These are phyloP conservation scores for Girardinus metallicus DNA, from an alignment of 2,797 vertebrate genomes.

Conservation along the genomic window DNA sequence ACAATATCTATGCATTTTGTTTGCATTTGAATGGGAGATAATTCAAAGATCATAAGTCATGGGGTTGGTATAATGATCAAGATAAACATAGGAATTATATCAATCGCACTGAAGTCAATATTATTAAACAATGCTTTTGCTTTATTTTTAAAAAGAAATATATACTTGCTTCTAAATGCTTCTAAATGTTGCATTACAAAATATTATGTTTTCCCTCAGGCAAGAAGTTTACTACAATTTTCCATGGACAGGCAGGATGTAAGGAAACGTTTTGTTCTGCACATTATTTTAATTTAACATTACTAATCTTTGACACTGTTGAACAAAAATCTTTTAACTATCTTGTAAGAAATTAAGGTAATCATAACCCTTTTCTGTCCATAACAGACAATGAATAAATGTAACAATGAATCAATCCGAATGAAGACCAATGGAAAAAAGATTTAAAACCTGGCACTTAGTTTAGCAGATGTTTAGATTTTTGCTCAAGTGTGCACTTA, in stretches of 20 bases:
- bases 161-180: too few relatives aligned
- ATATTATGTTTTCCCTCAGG: conserved; percentile 51
- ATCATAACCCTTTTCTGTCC: too few relatives aligned
- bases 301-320: conserved; percentile 21
- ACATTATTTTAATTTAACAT: conserved; percentile 40
- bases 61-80: background rate
- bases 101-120: background rate
- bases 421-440: background rate
- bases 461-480: background rate
- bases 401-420: background rate
- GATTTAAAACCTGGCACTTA: background rate
- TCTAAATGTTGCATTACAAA: conserved; percentile 36
- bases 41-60: background rate
- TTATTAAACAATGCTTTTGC: conserved; percentile 21
- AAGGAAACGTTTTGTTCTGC: conserved; percentile 9
- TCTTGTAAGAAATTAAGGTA: background rate
- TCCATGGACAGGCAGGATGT: background rate
- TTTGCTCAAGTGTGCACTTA: background rate
- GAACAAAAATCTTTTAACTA: background rate
- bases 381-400: too few relatives aligned
- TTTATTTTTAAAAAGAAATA: background rate
- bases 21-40: background rate
- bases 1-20: conserved; percentile 5
- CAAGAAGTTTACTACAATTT: conserved; percentile 49
- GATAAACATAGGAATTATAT: background rate